Conservation (phyloP, 1,140 invertebrate species). For the Drosophila carrolli region DNA sequence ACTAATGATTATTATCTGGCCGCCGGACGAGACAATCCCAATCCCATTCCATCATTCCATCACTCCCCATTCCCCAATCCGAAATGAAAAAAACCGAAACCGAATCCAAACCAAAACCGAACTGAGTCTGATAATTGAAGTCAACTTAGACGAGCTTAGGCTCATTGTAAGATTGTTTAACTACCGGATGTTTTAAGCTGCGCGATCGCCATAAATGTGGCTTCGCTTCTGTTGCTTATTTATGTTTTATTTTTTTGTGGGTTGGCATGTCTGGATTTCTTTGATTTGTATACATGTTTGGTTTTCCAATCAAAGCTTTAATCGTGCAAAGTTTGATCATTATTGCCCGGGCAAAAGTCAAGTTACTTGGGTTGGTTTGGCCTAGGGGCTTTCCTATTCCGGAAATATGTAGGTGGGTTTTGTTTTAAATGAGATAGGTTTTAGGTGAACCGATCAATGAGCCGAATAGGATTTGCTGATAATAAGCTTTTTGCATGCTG, state of each 20-base stretch:
- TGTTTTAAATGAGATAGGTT: not conserved
- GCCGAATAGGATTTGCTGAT: not conserved
- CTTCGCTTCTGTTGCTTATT: slow-evolving; percentile 25
- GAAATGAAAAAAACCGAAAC: slow-evolving; percentile 6
- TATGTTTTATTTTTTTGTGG: not conserved
- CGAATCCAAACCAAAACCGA: slow-evolving; percentile 23
- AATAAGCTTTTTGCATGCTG: slow-evolving; percentile 1
- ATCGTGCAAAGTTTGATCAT: too few species aligned
- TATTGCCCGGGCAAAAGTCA: not conserved
- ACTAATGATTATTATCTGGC: slow-evolving; percentile 79
- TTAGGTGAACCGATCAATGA: not conserved
- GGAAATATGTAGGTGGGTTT: slow-evolving; percentile 1
- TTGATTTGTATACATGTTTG: slow-evolving; percentile 14
- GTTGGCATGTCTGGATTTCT: slow-evolving; percentile 12
- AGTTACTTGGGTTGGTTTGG: not conserved
- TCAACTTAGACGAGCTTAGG: slow-evolving; percentile 60
- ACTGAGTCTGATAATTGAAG: slow-evolving; percentile 69
- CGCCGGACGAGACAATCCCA: slow-evolving; percentile 38
- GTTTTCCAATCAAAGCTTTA: slow-evolving; percentile 11
- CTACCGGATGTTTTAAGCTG: slow-evolving; percentile 75
- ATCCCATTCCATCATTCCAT: slow-evolving; percentile 15
- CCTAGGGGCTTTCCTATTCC: not conserved
- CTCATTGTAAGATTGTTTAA: slow-evolving; percentile 74
- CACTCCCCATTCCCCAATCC: not conserved
- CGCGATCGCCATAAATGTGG: slow-evolving; percentile 42